Conservation (phyloP, 2,113 vertebrate species). For the Anoplopoma fimbria region DNA sequence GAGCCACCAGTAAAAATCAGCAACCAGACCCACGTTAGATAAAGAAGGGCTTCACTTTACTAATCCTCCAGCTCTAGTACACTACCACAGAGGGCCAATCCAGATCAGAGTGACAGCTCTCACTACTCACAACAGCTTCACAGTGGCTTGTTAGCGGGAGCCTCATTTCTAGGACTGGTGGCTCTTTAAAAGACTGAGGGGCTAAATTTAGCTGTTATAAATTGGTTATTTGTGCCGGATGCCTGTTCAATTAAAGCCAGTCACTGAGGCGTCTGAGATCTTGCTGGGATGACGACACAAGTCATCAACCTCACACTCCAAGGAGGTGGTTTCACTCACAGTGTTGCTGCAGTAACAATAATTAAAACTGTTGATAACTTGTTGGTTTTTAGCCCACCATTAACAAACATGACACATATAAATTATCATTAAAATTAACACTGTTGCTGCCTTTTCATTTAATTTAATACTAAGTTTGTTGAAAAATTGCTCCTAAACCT, state of each 20-base stretch:
- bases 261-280: slow-evolving; percentile 64
- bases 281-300: slow-evolving; percentile 52
- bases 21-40: slow-evolving; percentile 29
- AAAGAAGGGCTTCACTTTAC: slow-evolving; percentile 36
- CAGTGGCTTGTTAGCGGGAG: slow-evolving; percentile 27
- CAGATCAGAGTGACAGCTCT: slow-evolving; percentile 40
- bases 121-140: slow-evolving; percentile 36
- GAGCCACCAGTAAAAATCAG: slow-evolving; percentile 12
- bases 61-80: slow-evolving; percentile 45
- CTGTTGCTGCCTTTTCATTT: not conserved
- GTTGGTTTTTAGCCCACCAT: not conserved
- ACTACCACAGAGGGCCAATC: slow-evolving; percentile 50
- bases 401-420: slow-evolving; percentile 31
- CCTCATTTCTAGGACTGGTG: slow-evolving; percentile 43
- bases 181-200: slow-evolving; percentile 59
- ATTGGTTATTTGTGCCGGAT: slow-evolving; percentile 75
- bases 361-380: slow-evolving; percentile 42
- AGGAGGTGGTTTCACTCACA: slow-evolving; percentile 43
- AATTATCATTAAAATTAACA: slow-evolving; percentile 14
- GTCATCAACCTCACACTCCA: slow-evolving; percentile 49
- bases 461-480: too few relatives aligned
- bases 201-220: slow-evolving; percentile 76
- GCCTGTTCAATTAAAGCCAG: slow-evolving; percentile 77
- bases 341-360: slow-evolving; percentile 33
- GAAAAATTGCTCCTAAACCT: too few relatives aligned